Evolutionary conservation across 1,140 invertebrate species (phyloP).

Genomic region (Drosophila suzukii): DNA sequence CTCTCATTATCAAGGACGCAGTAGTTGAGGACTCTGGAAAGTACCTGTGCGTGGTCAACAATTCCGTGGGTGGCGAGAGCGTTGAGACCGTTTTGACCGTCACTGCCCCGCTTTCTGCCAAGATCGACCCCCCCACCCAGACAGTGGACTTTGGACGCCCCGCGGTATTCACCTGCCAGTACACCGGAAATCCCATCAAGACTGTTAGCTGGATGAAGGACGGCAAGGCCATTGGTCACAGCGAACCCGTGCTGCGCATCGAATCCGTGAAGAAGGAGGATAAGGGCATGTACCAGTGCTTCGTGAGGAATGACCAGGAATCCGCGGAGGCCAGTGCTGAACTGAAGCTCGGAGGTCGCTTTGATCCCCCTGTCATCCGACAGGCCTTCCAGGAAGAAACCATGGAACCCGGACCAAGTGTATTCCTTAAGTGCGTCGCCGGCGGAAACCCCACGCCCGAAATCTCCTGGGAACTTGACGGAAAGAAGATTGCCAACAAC

Average conservation of each 20-base stretch:
- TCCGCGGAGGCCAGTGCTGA: constrained; percentile 96
- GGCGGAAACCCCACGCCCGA: constrained; percentile 94
- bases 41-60: constrained; percentile 97
- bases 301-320: constrained; percentile 96
- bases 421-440: constrained; percentile 92
- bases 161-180: constrained; percentile 95
- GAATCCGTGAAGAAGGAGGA: constrained; percentile 96
- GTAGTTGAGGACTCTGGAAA: constrained; percentile 96
- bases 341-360: constrained; percentile 95
- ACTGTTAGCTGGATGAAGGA: constrained; percentile 97
- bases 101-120: constrained; percentile 93
- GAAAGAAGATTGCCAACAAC: constrained; percentile 92
- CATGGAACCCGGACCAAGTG: constrained; percentile 93
- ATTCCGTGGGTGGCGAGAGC: constrained; percentile 96
- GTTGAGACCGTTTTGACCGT: constrained; percentile 96
- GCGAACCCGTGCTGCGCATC: constrained; percentile 92
- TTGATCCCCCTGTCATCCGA: constrained; percentile 94
- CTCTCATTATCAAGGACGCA: constrained; percentile 95
- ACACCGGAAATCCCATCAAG: constrained; percentile 95
- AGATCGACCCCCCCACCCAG: constrained; percentile 95
- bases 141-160: constrained; percentile 96
- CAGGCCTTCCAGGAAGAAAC: constrained; percentile 94
- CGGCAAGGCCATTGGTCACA: constrained; percentile 92
- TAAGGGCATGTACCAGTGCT: constrained; percentile 99
- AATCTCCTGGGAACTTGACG: constrained; percentile 97